These are phyloP conservation scores for Ginglymostoma cirratum DNA, from an alignment of 2,113 vertebrate species.

Conservation along the genomic window DNA sequence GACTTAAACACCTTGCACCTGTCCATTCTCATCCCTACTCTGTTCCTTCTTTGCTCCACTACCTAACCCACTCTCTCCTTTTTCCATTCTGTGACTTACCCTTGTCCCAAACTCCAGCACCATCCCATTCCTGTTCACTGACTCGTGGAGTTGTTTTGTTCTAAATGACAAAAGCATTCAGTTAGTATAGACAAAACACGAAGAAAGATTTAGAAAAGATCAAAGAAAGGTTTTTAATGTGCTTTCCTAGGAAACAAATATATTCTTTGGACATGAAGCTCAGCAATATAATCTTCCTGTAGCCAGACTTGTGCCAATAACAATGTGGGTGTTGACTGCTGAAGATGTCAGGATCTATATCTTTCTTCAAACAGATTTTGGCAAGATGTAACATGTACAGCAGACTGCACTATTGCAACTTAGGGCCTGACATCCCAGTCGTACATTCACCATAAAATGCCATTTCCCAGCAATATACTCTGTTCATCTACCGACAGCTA, in stretches of 20 bases:
- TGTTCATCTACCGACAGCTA: too few species aligned
- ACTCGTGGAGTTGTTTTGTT: background rate
- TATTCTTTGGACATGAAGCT: background rate
- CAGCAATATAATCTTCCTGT: background rate
- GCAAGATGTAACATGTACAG: background rate
- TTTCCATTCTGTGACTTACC: background rate
- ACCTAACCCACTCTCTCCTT: background rate
- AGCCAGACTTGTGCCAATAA: background rate
- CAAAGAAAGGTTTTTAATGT: background rate
- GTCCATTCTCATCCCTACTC: too few species aligned
- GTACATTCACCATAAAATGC: background rate
- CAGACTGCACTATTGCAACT: background rate
- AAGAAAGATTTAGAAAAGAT: background rate
- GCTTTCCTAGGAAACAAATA: background rate
- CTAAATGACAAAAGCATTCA: background rate
- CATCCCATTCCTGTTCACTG: background rate
- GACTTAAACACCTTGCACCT: too few species aligned
- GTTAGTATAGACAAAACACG: background rate
- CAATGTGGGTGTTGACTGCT: background rate
- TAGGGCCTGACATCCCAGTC: background rate
- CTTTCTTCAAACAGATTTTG: background rate
- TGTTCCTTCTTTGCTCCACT: background rate
- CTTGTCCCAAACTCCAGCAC: background rate
- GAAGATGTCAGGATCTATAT: background rate
- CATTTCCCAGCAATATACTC: too few species aligned